These are phyloP conservation scores for Graptemys geographica DNA, from an alignment of 2,797 vertebrate genomes.

Conservation along the genomic window DNA sequence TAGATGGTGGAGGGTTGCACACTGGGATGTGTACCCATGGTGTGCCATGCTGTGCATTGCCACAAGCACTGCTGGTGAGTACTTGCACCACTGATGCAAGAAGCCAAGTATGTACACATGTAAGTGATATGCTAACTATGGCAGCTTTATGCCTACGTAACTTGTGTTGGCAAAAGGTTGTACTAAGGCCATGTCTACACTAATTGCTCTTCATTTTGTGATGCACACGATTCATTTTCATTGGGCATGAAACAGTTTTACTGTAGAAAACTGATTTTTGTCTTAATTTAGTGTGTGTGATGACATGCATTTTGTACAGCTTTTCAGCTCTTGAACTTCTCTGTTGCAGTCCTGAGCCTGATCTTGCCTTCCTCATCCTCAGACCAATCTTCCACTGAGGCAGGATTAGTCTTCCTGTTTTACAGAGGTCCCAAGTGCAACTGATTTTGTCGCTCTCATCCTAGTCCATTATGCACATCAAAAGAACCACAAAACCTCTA, in stretches of 20 bases:
- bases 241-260: not conserved
- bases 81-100: no score
- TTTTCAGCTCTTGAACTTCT: not conserved
- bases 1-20: no score
- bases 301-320: fast-evolving
- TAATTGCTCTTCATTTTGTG: not conserved
- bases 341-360: not conserved
- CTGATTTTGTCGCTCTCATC: not conserved
- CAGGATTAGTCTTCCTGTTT: not conserved
- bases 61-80: no score
- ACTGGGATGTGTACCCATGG: no score
- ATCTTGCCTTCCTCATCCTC: not conserved
- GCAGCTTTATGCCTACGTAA: no score
- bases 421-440: not conserved
- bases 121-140: no score
- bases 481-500: not conserved
- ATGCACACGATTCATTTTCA: not conserved
- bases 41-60: no score
- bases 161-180: no score
- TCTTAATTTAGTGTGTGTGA: not conserved
- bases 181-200: no score
- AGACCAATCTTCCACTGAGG: fast-evolving
- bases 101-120: no score
- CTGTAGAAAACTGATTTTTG: not conserved
- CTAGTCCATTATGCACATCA: fast-evolving